Percentiles rank a stretch among this genome's conserved stretches.
These are phyloP conservation scores for Ia io DNA, from an alignment of 2,113 vertebrate genomes.

Conservation along the genomic window DNA sequence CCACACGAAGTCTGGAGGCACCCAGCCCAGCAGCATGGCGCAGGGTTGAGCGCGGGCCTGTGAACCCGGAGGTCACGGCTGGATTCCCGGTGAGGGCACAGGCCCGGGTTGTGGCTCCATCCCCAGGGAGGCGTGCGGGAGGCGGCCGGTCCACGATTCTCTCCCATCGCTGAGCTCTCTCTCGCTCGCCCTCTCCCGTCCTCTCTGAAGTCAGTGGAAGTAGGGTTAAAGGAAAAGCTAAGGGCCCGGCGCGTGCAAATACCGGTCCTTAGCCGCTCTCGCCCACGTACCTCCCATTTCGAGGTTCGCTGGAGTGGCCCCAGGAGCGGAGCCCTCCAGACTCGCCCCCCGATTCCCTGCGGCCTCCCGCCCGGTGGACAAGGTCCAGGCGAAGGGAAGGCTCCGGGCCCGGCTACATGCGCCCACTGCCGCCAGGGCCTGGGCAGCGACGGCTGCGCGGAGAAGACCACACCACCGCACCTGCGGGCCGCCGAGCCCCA, in stretches of 20 bases:
- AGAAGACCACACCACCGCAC: too few species aligned
- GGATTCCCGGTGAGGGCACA: too few species aligned
- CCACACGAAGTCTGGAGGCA: not conserved
- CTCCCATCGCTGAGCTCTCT: too few species aligned
- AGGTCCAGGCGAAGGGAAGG: not conserved
- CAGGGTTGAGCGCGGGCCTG: too few species aligned
- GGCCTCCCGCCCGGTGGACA: not conserved
- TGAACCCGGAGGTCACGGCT: too few species aligned
- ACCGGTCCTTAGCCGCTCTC: not conserved
- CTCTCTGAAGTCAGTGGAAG: too few species aligned
- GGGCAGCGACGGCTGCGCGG: rapidly evolving
- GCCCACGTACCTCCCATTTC: not conserved
- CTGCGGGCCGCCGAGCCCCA: rapidly evolving
- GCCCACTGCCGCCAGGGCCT: too few species aligned
- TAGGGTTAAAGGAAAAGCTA: not conserved
- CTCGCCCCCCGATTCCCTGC: not conserved
- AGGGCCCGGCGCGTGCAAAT: not conserved
- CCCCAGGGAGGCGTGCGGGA: too few species aligned
- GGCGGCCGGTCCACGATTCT: too few species aligned
- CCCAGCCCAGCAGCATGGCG: too few species aligned
- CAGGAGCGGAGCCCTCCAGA: not conserved
- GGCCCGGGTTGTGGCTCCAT: too few species aligned
- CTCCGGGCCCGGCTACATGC: not conserved
- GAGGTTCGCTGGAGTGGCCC: not conserved
- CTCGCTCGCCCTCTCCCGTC: too few species aligned